Evolutionary conservation across 2,113 vertebrate genomes (phyloP).

Genomic region (Suncus etruscus): DNA sequence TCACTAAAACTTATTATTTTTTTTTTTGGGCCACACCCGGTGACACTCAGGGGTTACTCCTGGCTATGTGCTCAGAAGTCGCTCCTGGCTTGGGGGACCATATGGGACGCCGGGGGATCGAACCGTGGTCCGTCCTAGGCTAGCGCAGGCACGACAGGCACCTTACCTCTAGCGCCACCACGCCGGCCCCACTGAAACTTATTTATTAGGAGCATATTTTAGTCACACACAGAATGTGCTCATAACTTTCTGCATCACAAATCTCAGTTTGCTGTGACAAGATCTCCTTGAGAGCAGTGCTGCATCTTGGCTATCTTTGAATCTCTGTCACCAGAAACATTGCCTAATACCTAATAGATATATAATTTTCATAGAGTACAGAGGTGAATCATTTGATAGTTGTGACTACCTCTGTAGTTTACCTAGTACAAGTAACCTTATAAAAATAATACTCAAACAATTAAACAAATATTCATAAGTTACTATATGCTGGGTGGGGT

Average conservation of each 20-base stretch:
- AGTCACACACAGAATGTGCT: neutral
- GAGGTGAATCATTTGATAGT: conserved; percentile 18
- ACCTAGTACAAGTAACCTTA: neutral
- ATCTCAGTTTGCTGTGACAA: neutral
- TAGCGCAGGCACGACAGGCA: no score
- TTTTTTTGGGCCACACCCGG: no score
- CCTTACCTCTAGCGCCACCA: no score
- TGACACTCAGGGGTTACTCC: no score
- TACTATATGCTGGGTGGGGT: neutral
- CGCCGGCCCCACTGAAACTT: neutral
- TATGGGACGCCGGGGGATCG: no score
- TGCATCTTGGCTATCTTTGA: conserved; percentile 17
- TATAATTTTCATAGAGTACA: neutral
- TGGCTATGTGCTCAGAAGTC: no score
- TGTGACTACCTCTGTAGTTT: conserved; percentile 15
- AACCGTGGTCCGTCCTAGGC: no score
- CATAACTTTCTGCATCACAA: neutral
- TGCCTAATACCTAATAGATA: neutral
- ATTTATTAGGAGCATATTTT: conserved; percentile 8
- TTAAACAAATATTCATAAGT: conserved; percentile 47
- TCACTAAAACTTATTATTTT: conserved; percentile 16
- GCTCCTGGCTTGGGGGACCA: no score
- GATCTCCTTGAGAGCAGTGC: neutral
- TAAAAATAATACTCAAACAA: neutral
- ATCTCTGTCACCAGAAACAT: neutral